phyloP scores from a whole-genome alignment of 2,797 vertebrate species.

The Sarcoramphus papa region DNA sequence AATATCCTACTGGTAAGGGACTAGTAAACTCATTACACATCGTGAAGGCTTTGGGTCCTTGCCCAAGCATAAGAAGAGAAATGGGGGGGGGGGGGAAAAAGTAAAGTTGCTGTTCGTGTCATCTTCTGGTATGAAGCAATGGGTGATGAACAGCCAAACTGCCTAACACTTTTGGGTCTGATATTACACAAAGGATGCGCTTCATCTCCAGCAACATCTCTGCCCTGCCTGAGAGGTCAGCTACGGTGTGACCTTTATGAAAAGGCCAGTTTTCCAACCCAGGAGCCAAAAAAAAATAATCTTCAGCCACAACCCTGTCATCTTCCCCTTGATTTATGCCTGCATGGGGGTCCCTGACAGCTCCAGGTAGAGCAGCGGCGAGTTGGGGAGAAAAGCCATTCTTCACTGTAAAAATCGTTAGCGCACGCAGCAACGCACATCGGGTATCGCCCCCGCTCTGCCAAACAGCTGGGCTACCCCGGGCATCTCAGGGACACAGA shows the following conservation, averaged over 20 bases:
- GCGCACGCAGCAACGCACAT: background rate
- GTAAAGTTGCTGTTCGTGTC: background rate
- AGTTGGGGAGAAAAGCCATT: background rate
- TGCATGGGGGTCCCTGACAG: background rate
- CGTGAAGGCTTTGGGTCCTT: background rate
- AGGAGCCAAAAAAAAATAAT: background rate
- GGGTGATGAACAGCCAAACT: background rate
- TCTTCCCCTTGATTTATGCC: background rate
- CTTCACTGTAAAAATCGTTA: background rate
- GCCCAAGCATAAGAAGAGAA: background rate
- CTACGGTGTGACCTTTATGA: background rate
- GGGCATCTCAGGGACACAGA: constrained; percentile 25
- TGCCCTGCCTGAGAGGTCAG: background rate
- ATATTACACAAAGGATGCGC: background rate
- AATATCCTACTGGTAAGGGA: background rate
- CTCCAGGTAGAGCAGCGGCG: background rate
- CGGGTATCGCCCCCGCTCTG: background rate
- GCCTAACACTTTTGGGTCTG: background rate
- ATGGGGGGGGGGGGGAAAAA: background rate
- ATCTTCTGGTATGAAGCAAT: background rate
- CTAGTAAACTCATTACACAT: background rate
- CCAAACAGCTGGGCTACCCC: constrained; percentile 21
- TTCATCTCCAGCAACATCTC: background rate
- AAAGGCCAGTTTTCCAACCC: background rate
- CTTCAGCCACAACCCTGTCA: background rate